Evolutionary conservation across 2,888 invertebrate species (phyloP).

Genomic region (Apamea crenata): DNA sequence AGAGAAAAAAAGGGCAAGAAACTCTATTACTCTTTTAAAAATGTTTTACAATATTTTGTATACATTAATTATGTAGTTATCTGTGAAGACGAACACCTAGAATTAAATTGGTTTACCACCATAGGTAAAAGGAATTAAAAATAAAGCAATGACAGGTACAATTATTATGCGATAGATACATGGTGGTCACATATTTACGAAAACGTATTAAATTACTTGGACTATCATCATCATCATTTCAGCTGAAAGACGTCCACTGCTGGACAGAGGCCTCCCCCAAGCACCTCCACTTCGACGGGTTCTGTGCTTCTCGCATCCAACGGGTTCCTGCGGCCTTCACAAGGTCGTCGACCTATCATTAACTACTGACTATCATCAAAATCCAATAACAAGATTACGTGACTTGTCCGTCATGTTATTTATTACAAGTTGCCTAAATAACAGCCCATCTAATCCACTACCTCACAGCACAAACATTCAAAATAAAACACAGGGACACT

Average conservation of each 20-base stretch:
- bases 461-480: constrained; percentile 64
- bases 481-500: constrained; percentile 68
- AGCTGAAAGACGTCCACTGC: no score
- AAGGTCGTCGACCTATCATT: no score
- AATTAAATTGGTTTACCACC: not conserved
- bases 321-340: no score
- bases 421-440: constrained; percentile 56
- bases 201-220: constrained; percentile 39
- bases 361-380: constrained; percentile 31
- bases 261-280: no score
- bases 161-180: no score
- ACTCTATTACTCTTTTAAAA: not conserved
- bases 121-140: not conserved
- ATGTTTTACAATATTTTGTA: not conserved
- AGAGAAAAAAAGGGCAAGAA: not conserved
- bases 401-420: constrained; percentile 44
- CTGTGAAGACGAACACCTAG: not conserved
- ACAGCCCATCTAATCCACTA: constrained; percentile 55
- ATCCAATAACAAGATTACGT: constrained; percentile 38
- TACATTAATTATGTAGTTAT: no score
- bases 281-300: no score
- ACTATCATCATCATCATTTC: not conserved
- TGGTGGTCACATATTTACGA: not conserved
- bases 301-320: no score
- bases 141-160: not conserved